phyloP scores from a whole-genome alignment of 2,113 vertebrate species.

The Numida meleagris region DNA sequence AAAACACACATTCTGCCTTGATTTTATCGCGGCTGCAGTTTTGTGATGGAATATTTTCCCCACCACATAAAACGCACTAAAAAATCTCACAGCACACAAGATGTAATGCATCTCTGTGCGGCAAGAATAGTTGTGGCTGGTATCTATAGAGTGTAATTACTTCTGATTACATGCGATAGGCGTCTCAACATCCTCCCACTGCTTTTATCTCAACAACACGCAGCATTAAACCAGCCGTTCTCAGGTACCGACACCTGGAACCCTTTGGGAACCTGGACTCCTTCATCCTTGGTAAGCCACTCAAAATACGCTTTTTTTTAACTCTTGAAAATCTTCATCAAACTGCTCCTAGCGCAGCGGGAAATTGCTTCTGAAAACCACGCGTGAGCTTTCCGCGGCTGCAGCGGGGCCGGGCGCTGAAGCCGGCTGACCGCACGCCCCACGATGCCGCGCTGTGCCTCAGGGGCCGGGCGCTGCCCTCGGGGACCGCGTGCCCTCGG shows the following conservation, averaged over 20 bases:
- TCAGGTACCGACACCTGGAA: not conserved
- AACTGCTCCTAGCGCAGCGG: rapidly evolving
- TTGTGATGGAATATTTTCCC: not conserved
- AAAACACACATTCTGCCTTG: not conserved
- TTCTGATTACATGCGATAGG: not conserved
- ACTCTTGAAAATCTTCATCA: not conserved
- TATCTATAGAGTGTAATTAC: not conserved
- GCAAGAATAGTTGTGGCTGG: not conserved
- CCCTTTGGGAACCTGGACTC: not conserved
- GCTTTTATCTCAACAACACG: not conserved
- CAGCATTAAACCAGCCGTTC: not conserved
- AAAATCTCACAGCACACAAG: not conserved
- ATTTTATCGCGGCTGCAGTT: not conserved
- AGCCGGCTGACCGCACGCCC: no score
- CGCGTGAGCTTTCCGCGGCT: rapidly evolving
- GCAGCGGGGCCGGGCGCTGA: rapidly evolving
- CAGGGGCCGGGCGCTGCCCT: no score
- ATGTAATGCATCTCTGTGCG: rapidly evolving
- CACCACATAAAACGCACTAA: not conserved
- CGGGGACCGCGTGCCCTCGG: no score
- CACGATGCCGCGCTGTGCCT: no score
- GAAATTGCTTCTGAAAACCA: rapidly evolving
- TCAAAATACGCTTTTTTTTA: not conserved
- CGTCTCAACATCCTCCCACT: not conserved
- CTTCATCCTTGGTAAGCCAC: not conserved